Conservation (phyloP, 2,888 invertebrate species). For the Euspilapteryx auroguttella region DNA sequence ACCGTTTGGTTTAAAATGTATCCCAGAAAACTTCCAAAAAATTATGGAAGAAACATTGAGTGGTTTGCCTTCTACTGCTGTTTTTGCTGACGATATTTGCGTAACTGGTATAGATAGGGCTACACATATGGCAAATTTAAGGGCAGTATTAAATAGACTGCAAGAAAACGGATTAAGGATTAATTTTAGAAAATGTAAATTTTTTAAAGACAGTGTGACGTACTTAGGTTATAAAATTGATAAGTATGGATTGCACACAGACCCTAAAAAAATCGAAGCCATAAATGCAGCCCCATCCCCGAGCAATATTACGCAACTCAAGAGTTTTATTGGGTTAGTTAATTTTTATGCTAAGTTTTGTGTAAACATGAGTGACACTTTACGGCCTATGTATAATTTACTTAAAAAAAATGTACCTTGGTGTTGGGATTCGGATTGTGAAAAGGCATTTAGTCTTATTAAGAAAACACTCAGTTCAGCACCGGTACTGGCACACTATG, state of each 20-base stretch:
- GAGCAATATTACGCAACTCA: neutral
- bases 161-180: neutral
- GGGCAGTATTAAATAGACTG: neutral
- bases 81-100: too few relatives aligned
- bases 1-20: too few relatives aligned
- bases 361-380: neutral
- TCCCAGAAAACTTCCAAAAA: too few relatives aligned
- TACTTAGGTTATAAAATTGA: constrained; percentile 1
- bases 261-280: neutral
- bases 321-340: neutral
- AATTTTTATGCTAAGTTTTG: neutral
- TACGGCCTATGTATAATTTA: neutral
- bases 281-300: neutral
- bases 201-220: neutral
- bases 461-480: neutral
- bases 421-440: neutral
- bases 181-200: neutral
- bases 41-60: too few relatives aligned
- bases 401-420: constrained; percentile 1
- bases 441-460: neutral
- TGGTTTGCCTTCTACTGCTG: too few relatives aligned
- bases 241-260: neutral
- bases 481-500: neutral
- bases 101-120: too few relatives aligned
- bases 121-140: neutral